Evolutionary conservation across 1,140 invertebrate genomes (phyloP).

Genomic region (Uloborus diversus): DNA sequence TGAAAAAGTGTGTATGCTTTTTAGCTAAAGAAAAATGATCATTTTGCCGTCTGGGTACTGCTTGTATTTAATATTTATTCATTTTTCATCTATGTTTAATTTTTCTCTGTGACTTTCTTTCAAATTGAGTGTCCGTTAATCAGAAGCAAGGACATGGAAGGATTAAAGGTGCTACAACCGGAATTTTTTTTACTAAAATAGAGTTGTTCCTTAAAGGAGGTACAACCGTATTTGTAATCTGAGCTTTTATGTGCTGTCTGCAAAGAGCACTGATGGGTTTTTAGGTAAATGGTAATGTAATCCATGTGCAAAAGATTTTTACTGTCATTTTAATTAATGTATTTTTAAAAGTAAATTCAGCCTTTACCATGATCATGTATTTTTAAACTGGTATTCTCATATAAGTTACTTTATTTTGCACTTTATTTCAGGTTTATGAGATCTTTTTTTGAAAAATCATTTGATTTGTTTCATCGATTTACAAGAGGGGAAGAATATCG

Average conservation of each 20-base stretch:
- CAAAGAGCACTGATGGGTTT: neutral
- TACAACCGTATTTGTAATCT: too few species aligned
- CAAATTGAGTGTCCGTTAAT: too few species aligned
- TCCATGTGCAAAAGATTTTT: neutral
- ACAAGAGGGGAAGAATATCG: constrained; percentile 1
- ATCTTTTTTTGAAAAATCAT: constrained; percentile 27
- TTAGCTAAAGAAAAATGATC: too few species aligned
- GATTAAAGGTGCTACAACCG: too few species aligned
- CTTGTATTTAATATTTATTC: too few species aligned
- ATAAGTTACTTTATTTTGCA: neutral
- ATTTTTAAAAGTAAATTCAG: neutral
- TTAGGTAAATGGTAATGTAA: neutral
- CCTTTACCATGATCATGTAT: neutral
- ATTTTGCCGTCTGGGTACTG: too few species aligned
- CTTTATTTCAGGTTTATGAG: constrained; percentile 6
- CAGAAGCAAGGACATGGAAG: too few species aligned
- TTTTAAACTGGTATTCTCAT: neutral
- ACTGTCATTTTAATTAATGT: neutral
- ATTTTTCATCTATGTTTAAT: too few species aligned
- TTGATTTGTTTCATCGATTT: constrained; percentile 27
- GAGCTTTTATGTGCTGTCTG: neutral
- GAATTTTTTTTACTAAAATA: too few species aligned
- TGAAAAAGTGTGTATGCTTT: too few species aligned
- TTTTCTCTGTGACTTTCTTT: too few species aligned
- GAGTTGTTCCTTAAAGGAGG: too few species aligned